Conservation (phyloP, 2,113 vertebrate species). For the Muntiacus muntjak region DNA sequence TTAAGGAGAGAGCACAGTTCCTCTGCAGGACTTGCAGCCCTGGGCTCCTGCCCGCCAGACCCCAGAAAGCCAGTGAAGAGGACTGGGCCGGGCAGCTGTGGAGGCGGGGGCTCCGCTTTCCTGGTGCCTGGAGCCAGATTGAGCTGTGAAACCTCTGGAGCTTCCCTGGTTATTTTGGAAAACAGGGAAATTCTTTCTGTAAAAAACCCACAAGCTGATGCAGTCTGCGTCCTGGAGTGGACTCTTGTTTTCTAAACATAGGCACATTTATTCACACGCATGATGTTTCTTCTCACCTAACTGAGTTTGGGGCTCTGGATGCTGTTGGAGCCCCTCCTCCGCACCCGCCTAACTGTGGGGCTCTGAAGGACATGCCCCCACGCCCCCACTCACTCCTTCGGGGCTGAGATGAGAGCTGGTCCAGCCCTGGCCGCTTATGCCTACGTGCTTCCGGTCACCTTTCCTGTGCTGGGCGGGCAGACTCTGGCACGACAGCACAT, state of each 20-base stretch:
- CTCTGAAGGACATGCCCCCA: not conserved
- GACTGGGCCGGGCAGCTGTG: not conserved
- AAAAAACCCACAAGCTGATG: not conserved
- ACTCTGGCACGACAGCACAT: not conserved
- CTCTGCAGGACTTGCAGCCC: slow-evolving; percentile 79
- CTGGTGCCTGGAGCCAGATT: not conserved
- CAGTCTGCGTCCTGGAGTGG: not conserved
- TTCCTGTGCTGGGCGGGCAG: not conserved
- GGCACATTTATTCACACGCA: not conserved
- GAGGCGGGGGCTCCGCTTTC: not conserved
- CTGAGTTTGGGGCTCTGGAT: not conserved
- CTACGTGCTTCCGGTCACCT: not conserved
- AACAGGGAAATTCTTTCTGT: not conserved
- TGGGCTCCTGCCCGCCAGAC: slow-evolving; percentile 58
- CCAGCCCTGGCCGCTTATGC: not conserved
- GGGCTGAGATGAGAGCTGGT: not conserved
- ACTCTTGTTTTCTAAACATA: not conserved
- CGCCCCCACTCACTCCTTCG: accelerated
- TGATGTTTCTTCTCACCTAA: not conserved
- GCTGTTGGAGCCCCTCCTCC: not conserved
- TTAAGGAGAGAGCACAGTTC: slow-evolving; percentile 66
- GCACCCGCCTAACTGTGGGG: not conserved
- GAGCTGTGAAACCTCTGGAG: not conserved
- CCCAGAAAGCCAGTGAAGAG: slow-evolving; percentile 88
- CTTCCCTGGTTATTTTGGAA: slow-evolving; percentile 5